Conservation (phyloP, 2,113 vertebrate species). For the Cepphus grylle region DNA sequence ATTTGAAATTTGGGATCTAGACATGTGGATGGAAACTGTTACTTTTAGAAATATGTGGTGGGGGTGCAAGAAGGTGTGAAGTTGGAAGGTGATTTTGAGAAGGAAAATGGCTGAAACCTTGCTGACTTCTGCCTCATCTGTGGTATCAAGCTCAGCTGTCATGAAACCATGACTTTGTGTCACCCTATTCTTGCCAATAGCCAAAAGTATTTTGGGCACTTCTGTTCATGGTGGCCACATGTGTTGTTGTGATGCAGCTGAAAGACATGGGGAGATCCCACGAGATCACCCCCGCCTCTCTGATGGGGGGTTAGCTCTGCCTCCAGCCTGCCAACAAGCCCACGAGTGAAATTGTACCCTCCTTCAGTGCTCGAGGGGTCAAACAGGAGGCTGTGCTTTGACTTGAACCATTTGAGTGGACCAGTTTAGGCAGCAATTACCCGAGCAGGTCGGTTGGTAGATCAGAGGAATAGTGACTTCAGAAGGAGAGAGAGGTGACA, state of each 20-base stretch:
- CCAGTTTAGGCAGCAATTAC: not conserved
- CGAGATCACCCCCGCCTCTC: not conserved
- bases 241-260: not conserved
- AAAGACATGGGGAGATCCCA: fast-evolving
- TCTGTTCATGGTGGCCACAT: not conserved
- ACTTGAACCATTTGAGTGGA: not conserved
- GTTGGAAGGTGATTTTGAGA: not conserved
- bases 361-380: not conserved
- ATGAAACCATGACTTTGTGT: not conserved
- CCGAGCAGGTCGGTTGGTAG: not conserved
- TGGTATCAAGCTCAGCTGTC: not conserved
- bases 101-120: not conserved
- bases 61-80: not conserved
- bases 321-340: not conserved
- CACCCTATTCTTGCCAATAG: not conserved
- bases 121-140: not conserved
- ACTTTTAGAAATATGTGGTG: not conserved
- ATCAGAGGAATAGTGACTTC: not conserved
- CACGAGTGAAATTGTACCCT: not conserved
- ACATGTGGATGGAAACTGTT: not conserved
- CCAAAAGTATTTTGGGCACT: not conserved
- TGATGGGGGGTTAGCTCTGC: not conserved
- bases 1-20: not conserved
- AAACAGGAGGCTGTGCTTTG: not conserved
- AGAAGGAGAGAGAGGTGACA: not conserved